Evolutionary conservation across 2,797 vertebrate genomes (phyloP).

Genomic region (Emydoidea blandingii): DNA sequence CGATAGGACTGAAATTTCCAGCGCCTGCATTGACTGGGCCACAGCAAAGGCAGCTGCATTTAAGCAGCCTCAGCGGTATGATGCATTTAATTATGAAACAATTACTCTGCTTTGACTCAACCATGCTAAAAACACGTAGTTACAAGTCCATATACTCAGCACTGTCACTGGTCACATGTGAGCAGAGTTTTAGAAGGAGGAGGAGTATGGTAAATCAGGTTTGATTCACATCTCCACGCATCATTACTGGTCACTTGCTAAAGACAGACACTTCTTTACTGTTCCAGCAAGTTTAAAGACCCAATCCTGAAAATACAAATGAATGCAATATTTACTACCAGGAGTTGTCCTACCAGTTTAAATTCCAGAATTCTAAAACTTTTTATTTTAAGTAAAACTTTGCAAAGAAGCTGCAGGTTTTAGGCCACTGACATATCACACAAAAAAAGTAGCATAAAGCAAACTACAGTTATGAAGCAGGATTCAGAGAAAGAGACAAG

Average conservation of each 20-base stretch:
- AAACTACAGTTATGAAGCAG: not conserved
- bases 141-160: not conserved
- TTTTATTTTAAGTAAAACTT: not conserved
- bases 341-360: not conserved
- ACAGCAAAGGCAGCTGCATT: not conserved
- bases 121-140: fast-evolving
- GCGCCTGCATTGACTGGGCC: not conserved
- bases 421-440: not conserved
- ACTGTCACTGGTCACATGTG: fast-evolving
- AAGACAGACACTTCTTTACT: not conserved
- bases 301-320: not conserved
- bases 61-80: not conserved
- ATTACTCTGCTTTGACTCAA: not conserved
- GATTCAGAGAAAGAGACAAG: not conserved
- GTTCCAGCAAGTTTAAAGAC: not conserved
- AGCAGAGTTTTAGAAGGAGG: not conserved
- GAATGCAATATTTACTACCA: not conserved
- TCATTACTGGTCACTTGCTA: not conserved
- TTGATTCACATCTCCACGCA: not conserved
- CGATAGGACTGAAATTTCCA: not conserved
- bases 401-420: not conserved
- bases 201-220: not conserved
- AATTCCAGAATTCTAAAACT: not conserved
- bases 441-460: not conserved
- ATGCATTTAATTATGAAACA: not conserved